Base-by-base conservation (phyloP, 2,888 invertebrate genomes). In the Eucera pruinosa region DNA sequence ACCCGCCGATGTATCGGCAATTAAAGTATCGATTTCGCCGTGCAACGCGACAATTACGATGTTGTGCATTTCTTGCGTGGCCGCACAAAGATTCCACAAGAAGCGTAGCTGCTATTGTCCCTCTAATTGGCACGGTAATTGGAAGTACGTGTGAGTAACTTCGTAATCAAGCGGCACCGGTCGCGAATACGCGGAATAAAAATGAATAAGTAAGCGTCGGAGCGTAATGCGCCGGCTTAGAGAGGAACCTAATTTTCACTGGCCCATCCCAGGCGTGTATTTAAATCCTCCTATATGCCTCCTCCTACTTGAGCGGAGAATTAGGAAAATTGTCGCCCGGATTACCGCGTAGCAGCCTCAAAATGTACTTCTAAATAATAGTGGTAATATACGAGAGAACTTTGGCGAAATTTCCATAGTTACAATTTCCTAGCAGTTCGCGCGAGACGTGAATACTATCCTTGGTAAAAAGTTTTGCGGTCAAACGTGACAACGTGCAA, bases 261-360 rank as follows among this genome's bases (percentile, higher is more conserved):
- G 27, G 4, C 43, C 23, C 36, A 36, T 36, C 50, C 58, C n/a
- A n/a, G 25, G 6, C n/a, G 4, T 23, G 20, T 27, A 27, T n/a
- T 68, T 45, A 45, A 69, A 69, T 27, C 27, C 36, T 36, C n/a
- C 39, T 36, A n/a, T 27, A 30, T 27, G 7, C 27, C 25, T 23
- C 2, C 20, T 20, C 25, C 27, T 20, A 39, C 45, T 70, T 54
- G 54, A 54, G 43, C 30, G 43, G 47, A n/a, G 47, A 70, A 45
- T 69, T 72, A 70, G 30, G 52, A 60, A 60, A 70, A 45, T 52
- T 36, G 71, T 39, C 58, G 52, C 1, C 69, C 11, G n/a, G 50
- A 69, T 68, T 57, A 58, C 20, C 48, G 7, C n/a, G 57, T 4
- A 33, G 15, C 23, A 48, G 27, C 20, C 25, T 50, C 41, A 25